Evolutionary conservation across 2,888 invertebrate genomes (phyloP), one percentile per base, ranked within the genome.

Genomic region (Stomorhina lunata): DNA sequence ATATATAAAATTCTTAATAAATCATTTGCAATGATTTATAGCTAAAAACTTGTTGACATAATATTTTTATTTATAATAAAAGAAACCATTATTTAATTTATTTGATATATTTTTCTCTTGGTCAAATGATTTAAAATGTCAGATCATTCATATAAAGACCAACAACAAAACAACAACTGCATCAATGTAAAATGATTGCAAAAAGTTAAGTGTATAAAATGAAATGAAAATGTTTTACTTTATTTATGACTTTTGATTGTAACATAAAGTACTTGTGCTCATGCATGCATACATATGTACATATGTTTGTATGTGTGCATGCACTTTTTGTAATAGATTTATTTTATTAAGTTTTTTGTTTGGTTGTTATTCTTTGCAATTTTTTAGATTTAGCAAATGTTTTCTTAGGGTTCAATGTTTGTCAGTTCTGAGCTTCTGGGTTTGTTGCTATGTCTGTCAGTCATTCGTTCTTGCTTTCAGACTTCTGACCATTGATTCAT

Each of bases 11-110:
- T 25, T 50, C 25, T 12, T 50, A 27, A 53, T 53, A 53, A 53
- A 66, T 53, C 50, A 37, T 17, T 66, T n/a, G 15, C n/a, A 4
- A 25, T 53, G 37, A 66, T 66, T 53, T 66, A 53, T 66, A 15
- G 37, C 34, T 17, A 4, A 32, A 37, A 53, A 53, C 25, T 66
- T 53, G 34, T 53, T 53, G 66, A 66, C 50, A 53, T 4, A 65
- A 66, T 34, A 22, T 25, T 5, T 50, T 22, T 17, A 27, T 17
- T 29, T 68, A 7, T 50, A 10, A n/a, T 15, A 6, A 4, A n/a
- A n/a, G n/a, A n/a, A n/a, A n/a, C n/a, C 22, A 48, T 27, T n/a
- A n/a, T 25, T 53, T 15, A 53, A 53, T 53, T 37, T 37, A 12
- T 53, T 50, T 34, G 25, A 66, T 66, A 34, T 9, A 32, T 25